These are phyloP conservation scores for Eudyptes chrysolophus DNA, from an alignment of 2,113 vertebrate species.

Conservation along the genomic window DNA sequence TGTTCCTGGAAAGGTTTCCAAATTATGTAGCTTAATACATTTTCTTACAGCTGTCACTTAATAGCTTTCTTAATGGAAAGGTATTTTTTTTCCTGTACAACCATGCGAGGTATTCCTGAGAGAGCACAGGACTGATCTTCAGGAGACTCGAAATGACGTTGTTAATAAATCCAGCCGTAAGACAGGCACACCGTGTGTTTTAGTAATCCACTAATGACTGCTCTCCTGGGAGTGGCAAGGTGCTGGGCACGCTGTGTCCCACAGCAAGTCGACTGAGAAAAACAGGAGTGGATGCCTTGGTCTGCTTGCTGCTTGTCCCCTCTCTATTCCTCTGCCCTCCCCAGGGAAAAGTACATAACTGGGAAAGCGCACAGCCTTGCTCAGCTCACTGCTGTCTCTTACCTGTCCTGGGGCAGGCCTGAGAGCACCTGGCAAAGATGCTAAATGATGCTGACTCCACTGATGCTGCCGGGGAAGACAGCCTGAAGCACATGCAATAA, in stretches of 20 bases:
- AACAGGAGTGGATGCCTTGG: neutral
- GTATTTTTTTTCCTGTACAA: neutral
- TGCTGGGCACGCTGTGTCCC: neutral
- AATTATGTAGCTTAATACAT: neutral
- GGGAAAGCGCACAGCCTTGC: neutral
- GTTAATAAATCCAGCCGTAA: neutral
- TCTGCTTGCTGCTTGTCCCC: neutral
- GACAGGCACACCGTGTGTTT: neutral
- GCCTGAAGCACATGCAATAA: neutral
- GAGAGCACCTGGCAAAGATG: neutral
- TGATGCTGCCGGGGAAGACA: neutral
- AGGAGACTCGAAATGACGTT: neutral
- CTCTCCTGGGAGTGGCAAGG: neutral
- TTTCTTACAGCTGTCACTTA: conserved; percentile 26
- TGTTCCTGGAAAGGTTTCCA: conserved; percentile 29
- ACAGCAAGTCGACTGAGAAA: neutral
- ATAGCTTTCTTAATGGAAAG: conserved; percentile 5
- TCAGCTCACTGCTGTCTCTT: neutral
- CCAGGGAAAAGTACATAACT: rapidly evolving
- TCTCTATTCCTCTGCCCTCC: neutral
- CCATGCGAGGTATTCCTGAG: neutral
- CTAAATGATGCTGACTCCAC: conserved; percentile 30
- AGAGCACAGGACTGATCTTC: neutral
- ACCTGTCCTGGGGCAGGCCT: neutral
- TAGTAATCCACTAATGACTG: neutral